Evolutionary conservation across 2,888 invertebrate genomes (phyloP).

Genomic region (Pseudococcus viburni): DNA sequence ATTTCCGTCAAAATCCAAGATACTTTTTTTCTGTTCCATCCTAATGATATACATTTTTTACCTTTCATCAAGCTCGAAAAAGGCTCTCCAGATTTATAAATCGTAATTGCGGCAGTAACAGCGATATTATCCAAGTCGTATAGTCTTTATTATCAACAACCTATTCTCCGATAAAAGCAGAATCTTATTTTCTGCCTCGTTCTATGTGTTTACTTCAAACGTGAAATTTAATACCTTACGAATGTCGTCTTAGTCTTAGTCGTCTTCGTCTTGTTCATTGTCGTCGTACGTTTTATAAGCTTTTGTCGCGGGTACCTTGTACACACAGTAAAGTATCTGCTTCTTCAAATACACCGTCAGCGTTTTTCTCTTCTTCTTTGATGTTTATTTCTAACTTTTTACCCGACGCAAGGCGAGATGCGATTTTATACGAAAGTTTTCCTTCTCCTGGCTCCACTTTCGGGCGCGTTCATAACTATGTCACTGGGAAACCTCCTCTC

Average conservation of each 20-base stretch:
- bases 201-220: background rate
- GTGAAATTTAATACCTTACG: slow-evolving; percentile 36
- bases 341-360: slow-evolving; percentile 7
- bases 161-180: background rate
- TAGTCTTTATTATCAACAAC: background rate
- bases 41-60: too few species aligned
- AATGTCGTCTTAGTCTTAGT: background rate
- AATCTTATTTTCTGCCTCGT: background rate
- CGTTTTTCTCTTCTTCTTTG: slow-evolving; percentile 33
- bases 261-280: background rate
- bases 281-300: slow-evolving; percentile 16
- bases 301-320: background rate
- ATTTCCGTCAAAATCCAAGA: too few species aligned
- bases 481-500: background rate
- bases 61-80: too few species aligned
- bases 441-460: background rate
- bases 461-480: background rate
- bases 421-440: slow-evolving; percentile 6
- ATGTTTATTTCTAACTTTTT: slow-evolving; percentile 27
- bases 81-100: background rate
- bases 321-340: slow-evolving; percentile 3
- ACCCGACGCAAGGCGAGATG: slow-evolving; percentile 18
- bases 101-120: background rate
- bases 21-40: too few species aligned
- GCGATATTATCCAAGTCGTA: background rate